Evolutionary conservation across 2,113 vertebrate species (phyloP).

Genomic region (Synodontis membranacea): DNA sequence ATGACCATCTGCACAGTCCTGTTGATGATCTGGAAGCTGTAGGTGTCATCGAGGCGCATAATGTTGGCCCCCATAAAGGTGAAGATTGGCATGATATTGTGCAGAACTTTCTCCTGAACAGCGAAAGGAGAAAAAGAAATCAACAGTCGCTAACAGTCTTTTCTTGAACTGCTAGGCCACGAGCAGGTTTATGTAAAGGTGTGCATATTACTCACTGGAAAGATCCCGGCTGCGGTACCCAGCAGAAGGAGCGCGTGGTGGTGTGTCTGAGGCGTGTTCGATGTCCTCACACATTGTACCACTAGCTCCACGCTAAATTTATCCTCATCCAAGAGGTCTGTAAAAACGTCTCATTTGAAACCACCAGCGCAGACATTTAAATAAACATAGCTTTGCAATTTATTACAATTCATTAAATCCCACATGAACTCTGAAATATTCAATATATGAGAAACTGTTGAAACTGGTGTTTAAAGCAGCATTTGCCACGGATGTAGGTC

Average conservation of each 20-base stretch:
- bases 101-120: constrained; percentile 91
- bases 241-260: constrained; percentile 93
- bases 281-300: constrained; percentile 88
- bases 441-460: too few species aligned
- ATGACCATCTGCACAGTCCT: constrained; percentile 93
- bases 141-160: not conserved
- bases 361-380: not conserved
- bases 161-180: not conserved
- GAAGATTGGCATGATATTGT: constrained; percentile 99
- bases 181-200: not conserved
- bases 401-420: not conserved
- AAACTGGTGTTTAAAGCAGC: not conserved
- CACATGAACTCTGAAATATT: not conserved
- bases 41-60: constrained; percentile 91
- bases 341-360: not conserved
- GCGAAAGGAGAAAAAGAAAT: not conserved
- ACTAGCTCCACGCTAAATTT: constrained; percentile 94
- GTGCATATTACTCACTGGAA: constrained; percentile 80
- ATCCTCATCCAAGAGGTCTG: constrained; percentile 87
- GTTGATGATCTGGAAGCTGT: constrained; percentile 95
- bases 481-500: not conserved
- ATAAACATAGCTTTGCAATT: not conserved
- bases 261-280: constrained; percentile 92
- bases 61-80: constrained; percentile 97
- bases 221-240: constrained; percentile 83